Evolutionary conservation across 2,797 vertebrate species (phyloP).

Genomic region (Neomorphus geoffroyi): DNA sequence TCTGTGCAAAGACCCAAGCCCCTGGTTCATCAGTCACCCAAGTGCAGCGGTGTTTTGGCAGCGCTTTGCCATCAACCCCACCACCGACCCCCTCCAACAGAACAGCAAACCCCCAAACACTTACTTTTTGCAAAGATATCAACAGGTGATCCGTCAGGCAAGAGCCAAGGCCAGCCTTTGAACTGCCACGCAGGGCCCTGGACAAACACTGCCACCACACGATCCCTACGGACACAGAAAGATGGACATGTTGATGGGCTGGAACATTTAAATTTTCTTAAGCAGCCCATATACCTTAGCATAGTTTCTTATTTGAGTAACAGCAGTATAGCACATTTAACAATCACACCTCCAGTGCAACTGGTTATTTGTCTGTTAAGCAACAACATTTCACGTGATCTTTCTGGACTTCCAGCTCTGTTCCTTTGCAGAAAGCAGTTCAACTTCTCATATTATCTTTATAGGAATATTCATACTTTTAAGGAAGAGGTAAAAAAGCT

Average conservation of each 20-base stretch:
- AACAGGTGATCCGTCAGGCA: slow-evolving; percentile 96
- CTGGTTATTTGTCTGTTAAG: neutral
- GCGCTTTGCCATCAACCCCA: neutral
- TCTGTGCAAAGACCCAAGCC: neutral
- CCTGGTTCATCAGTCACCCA: neutral
- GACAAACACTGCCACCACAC: slow-evolving; percentile 96
- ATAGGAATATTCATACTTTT: neutral
- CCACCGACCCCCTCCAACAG: neutral
- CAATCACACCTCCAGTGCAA: neutral
- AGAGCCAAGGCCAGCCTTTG: slow-evolving; percentile 98
- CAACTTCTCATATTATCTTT: neutral
- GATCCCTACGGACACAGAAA: slow-evolving; percentile 83
- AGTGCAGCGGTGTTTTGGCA: neutral
- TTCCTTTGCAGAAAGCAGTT: neutral
- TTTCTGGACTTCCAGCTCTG: neutral
- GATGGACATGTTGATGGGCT: neutral
- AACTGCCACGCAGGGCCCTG: slow-evolving; percentile 99
- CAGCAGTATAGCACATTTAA: neutral
- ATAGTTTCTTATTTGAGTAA: neutral
- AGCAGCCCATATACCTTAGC: neutral
- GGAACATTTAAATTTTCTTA: neutral
- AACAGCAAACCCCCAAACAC: neutral
- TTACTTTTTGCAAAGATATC: slow-evolving; percentile 99
- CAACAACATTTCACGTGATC: neutral
- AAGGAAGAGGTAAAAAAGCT: neutral